These are phyloP conservation scores for Drosophila kepulauana DNA, from an alignment of 1,140 invertebrate genomes.

Conservation along the genomic window DNA sequence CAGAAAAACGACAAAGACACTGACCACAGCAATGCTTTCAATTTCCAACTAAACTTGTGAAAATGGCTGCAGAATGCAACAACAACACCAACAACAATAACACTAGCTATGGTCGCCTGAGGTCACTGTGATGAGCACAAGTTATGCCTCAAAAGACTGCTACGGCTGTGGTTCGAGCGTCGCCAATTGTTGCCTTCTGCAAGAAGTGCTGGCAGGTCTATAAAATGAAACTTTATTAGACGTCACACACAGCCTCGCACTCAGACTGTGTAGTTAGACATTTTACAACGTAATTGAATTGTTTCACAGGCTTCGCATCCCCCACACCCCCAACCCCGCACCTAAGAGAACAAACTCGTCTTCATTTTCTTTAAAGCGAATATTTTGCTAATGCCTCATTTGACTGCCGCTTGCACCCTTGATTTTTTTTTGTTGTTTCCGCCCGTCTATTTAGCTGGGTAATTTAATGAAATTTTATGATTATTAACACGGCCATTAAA, in stretches of 20 bases:
- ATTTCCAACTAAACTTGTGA: constrained; percentile 64
- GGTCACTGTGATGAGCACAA: constrained; percentile 66
- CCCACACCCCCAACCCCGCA: too few species aligned
- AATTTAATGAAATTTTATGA: constrained; percentile 85
- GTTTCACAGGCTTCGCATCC: constrained; percentile 59
- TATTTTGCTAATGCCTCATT: constrained; percentile 67
- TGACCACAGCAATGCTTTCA: constrained; percentile 74
- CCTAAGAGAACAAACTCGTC: constrained; percentile 54
- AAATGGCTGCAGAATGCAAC: constrained; percentile 41
- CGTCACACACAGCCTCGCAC: constrained; percentile 51
- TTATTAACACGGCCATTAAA: constrained; percentile 81
- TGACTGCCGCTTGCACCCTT: constrained; percentile 2
- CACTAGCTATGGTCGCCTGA: neutral
- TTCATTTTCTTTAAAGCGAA: constrained; percentile 64
- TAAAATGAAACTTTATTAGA: constrained; percentile 83
- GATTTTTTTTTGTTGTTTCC: constrained; percentile 33
- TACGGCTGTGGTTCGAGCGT: constrained; percentile 61
- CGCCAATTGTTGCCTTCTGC: constrained; percentile 66
- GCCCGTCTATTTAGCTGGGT: constrained; percentile 42
- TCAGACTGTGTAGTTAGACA: constrained; percentile 33
- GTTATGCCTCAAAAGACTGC: constrained; percentile 65
- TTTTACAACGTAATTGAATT: constrained; percentile 81
- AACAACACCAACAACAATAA: constrained; percentile 19
- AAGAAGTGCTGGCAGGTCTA: constrained; percentile 76
- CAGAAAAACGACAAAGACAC: constrained; percentile 50